Evolutionary conservation across 2,113 vertebrate genomes (phyloP).

Genomic region (Australoheros scitulus): DNA sequence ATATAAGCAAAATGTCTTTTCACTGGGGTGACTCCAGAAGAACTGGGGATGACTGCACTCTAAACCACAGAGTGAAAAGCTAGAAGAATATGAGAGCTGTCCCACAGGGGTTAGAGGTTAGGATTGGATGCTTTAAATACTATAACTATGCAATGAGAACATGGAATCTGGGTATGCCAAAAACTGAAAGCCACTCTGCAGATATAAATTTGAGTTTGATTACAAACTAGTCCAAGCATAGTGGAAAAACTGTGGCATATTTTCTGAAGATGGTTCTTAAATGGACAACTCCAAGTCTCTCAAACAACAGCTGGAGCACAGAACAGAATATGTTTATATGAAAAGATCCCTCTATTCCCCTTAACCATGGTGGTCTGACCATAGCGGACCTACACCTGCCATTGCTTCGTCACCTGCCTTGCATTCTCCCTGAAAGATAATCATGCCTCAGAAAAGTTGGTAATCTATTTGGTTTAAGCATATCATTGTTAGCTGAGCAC

Average conservation of each 20-base stretch:
- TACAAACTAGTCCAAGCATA: not conserved
- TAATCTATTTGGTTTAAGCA: conserved; percentile 21
- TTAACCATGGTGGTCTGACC: not conserved
- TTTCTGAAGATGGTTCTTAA: conserved; percentile 21
- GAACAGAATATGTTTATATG: not conserved
- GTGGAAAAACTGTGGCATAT: not conserved
- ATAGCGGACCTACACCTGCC: not conserved
- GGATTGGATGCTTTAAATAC: conserved; percentile 19
- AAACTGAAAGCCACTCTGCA: conserved; percentile 4
- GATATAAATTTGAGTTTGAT: conserved; percentile 11
- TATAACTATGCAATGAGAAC: conserved; percentile 9
- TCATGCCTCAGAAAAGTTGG: not conserved
- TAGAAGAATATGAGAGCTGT: conserved; percentile 31
- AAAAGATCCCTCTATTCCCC: conserved; percentile 8
- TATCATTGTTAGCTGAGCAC: conserved; percentile 33
- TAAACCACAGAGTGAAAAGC: conserved; percentile 37
- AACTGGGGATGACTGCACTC: conserved; percentile 21
- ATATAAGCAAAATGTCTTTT: conserved; percentile 13
- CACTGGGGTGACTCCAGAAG: conserved; percentile 14
- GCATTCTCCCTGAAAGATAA: conserved; percentile 1
- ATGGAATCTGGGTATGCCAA: conserved; percentile 9
- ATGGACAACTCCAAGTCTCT: conserved; percentile 6
- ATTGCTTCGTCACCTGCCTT: conserved; percentile 8
- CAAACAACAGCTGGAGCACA: conserved; percentile 22
- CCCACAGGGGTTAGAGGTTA: conserved; percentile 15